These are phyloP conservation scores for Hemaris fuciformis DNA, from an alignment of 2,888 invertebrate genomes.

Conservation along the genomic window DNA sequence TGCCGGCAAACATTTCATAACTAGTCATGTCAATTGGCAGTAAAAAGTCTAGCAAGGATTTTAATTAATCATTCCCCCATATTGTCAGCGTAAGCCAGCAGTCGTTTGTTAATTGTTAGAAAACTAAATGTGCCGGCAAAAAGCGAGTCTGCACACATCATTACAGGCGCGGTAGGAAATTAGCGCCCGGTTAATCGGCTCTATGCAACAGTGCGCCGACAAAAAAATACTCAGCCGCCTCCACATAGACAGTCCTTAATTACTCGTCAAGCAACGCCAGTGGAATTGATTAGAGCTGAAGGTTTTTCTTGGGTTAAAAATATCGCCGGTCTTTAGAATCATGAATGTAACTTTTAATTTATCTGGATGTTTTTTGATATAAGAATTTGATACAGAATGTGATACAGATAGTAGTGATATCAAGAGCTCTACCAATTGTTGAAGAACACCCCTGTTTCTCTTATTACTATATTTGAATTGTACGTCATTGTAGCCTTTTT, in stretches of 20 bases:
- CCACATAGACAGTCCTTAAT: background rate
- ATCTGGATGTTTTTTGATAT: too few species aligned
- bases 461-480: too few species aligned
- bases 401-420: too few species aligned
- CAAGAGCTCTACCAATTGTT: too few species aligned
- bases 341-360: too few species aligned
- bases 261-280: background rate
- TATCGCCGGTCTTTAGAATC: too few species aligned
- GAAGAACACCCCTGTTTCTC: too few species aligned
- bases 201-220: constrained; percentile 37
- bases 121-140: constrained; percentile 36
- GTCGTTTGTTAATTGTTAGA: constrained; percentile 25
- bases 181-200: constrained; percentile 28
- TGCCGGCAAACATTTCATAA: background rate
- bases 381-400: too few species aligned
- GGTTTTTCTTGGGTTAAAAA: too few species aligned
- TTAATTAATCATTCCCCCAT: background rate
- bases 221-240: constrained; percentile 26
- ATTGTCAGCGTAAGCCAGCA: constrained; percentile 1
- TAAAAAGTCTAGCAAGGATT: background rate
- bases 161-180: constrained; percentile 37
- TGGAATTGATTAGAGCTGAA: too few species aligned
- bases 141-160: constrained; percentile 29
- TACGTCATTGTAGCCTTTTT: too few species aligned
- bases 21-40: background rate